phyloP scores from a whole-genome alignment of 2,888 invertebrate species.

The Machimus atricapillus region DNA sequence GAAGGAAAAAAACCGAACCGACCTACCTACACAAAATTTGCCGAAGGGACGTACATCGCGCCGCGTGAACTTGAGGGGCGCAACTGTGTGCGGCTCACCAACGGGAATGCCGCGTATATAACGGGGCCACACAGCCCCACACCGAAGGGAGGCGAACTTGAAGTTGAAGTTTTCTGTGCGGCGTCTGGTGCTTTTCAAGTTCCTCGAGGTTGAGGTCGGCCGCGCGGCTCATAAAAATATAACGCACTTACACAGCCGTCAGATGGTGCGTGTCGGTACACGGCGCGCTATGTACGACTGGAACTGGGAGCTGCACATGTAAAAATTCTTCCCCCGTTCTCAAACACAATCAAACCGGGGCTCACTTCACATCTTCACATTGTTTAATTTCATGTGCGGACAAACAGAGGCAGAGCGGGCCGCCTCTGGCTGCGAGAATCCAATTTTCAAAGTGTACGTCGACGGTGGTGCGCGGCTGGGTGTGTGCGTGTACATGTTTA shows the following conservation, averaged over 20 bases:
- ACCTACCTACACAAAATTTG: constrained; percentile 38
- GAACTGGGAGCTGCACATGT: background rate
- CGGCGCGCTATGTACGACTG: background rate
- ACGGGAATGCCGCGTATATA: background rate
- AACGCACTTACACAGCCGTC: constrained; percentile 27
- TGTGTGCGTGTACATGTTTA: background rate
- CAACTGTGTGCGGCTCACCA: background rate
- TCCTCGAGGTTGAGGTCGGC: constrained; percentile 37
- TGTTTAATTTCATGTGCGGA: background rate
- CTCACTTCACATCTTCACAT: background rate
- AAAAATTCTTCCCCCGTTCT: background rate
- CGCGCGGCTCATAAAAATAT: background rate
- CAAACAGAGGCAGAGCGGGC: background rate
- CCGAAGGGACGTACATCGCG: constrained; percentile 10
- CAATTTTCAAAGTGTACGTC: constrained; percentile 25
- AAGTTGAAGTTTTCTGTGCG: background rate
- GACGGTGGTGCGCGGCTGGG: background rate
- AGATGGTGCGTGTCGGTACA: background rate
- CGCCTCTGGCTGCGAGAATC: background rate
- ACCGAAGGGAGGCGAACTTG: constrained; percentile 29
- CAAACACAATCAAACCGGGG: background rate
- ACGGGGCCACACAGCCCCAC: background rate
- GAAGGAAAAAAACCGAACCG: constrained; percentile 7
- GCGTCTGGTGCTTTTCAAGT: constrained; percentile 36
- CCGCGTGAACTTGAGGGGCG: background rate